These are phyloP conservation scores for Acleris emargana DNA, from an alignment of 2,888 invertebrate species.

Conservation along the genomic window DNA sequence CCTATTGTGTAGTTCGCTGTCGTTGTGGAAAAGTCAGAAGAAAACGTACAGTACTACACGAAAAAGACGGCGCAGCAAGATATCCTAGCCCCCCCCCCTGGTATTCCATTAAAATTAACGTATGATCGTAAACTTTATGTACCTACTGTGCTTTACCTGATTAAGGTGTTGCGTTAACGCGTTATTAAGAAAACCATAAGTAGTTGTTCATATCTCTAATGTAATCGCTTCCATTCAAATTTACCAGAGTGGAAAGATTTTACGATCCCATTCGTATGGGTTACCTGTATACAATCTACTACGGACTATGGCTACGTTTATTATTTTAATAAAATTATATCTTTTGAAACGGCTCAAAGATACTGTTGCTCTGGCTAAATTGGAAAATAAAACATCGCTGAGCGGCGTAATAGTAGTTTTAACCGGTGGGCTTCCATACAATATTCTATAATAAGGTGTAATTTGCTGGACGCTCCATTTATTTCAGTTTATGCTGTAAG, in stretches of 20 bases:
- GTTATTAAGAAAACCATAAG: slow-evolving; percentile 31
- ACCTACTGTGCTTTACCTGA: neutral
- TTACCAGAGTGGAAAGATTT: slow-evolving; percentile 65
- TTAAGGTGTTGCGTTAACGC: neutral
- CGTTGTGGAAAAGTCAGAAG: too few relatives aligned
- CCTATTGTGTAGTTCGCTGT: too few relatives aligned
- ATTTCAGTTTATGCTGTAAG: slow-evolving; percentile 50
- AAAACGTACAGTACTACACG: too few relatives aligned
- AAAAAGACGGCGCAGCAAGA: too few relatives aligned
- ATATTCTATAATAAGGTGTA: slow-evolving; percentile 44
- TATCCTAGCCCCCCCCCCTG: too few relatives aligned
- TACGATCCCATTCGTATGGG: slow-evolving; percentile 42
- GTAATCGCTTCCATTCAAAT: slow-evolving; percentile 52
- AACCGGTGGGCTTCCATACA: slow-evolving; percentile 17
- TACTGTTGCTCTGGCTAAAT: slow-evolving; percentile 20
- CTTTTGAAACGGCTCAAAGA: slow-evolving; percentile 12
- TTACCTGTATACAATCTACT: slow-evolving; percentile 7
- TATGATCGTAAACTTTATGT: too few relatives aligned
- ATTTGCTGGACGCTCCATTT: slow-evolving; percentile 60
- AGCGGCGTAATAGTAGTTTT: slow-evolving; percentile 12
- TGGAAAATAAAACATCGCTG: slow-evolving; percentile 7
- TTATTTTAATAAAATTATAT: slow-evolving; percentile 12
- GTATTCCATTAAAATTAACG: too few relatives aligned
- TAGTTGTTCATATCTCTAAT: slow-evolving; percentile 46
- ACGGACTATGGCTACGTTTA: slow-evolving; percentile 13